These are phyloP conservation scores for Hycleus cichorii DNA, from an alignment of 1,140 invertebrate genomes.

Conservation along the genomic window DNA sequence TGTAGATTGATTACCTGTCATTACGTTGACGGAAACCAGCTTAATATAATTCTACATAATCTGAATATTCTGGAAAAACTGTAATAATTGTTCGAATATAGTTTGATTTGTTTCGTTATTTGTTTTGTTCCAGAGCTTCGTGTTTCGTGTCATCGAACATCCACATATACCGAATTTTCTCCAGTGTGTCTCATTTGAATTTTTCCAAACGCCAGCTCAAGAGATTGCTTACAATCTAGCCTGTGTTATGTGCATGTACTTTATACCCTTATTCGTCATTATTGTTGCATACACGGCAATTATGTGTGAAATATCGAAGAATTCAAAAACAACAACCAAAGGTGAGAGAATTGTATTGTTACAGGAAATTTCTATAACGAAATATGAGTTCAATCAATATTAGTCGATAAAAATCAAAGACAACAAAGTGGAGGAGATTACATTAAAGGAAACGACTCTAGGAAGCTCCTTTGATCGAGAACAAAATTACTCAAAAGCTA, in stretches of 20 bases:
- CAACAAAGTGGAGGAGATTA: too few species aligned
- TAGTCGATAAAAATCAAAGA: too few species aligned
- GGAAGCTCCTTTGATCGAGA: too few species aligned
- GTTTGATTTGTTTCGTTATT: not conserved
- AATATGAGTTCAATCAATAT: too few species aligned
- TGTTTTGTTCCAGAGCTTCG: slow-evolving; percentile 56
- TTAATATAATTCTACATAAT: too few species aligned
- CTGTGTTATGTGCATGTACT: slow-evolving; percentile 68
- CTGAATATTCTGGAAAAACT: too few species aligned
- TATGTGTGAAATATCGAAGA: slow-evolving; percentile 63
- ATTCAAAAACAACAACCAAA: slow-evolving; percentile 56
- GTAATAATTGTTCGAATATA: too few species aligned
- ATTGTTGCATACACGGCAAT: slow-evolving; percentile 66
- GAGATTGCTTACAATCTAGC: slow-evolving; percentile 71
- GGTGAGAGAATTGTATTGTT: slow-evolving; percentile 22
- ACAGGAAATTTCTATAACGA: too few species aligned
- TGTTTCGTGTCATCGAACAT: slow-evolving; percentile 64
- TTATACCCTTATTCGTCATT: slow-evolving; percentile 66
- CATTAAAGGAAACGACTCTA: too few species aligned
- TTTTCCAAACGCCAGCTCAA: slow-evolving; percentile 52
- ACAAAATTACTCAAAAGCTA: too few species aligned
- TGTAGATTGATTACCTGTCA: too few species aligned
- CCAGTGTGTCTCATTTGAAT: slow-evolving; percentile 74
- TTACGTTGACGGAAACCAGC: too few species aligned
- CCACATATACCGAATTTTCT: slow-evolving; percentile 57